These are phyloP conservation scores for Autographa gamma DNA, from an alignment of 2,888 invertebrate genomes.

Conservation along the genomic window DNA sequence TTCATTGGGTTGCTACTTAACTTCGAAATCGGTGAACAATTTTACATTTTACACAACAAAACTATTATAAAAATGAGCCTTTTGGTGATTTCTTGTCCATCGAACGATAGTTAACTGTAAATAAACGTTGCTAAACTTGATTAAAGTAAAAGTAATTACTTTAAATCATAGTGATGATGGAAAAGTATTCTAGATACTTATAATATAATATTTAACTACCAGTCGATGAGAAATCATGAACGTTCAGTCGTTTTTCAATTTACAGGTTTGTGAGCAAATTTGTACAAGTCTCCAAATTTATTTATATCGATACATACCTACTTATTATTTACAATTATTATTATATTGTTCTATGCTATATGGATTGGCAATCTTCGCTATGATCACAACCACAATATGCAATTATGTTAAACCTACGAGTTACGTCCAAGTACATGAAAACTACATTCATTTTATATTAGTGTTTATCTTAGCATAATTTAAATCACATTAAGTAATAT, in stretches of 20 bases:
- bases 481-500: not conserved
- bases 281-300: slow-evolving; percentile 88
- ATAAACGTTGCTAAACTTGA: slow-evolving; percentile 47
- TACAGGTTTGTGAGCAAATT: slow-evolving; percentile 86
- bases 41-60: slow-evolving; percentile 78
- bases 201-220: slow-evolving; percentile 76
- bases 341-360: slow-evolving; percentile 72
- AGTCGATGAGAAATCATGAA: slow-evolving; percentile 85
- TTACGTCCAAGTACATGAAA: slow-evolving; percentile 61
- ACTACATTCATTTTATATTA: slow-evolving; percentile 45
- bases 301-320: slow-evolving; percentile 79
- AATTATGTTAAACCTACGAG: slow-evolving; percentile 70
- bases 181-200: slow-evolving; percentile 51
- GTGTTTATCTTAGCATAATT: slow-evolving; percentile 55
- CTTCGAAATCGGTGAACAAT: slow-evolving; percentile 72
- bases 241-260: slow-evolving; percentile 87
- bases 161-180: slow-evolving; percentile 16
- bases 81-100: slow-evolving; percentile 65
- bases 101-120: slow-evolving; percentile 66
- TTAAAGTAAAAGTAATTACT: slow-evolving; percentile 25
- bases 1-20: slow-evolving; percentile 76
- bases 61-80: slow-evolving; percentile 78
- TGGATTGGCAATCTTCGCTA: slow-evolving; percentile 86
- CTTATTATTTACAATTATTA: slow-evolving; percentile 79
- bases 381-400: slow-evolving; percentile 88